Evolutionary conservation across 1,140 invertebrate species (phyloP), one percentile per base, ranked within the genome.

Genomic region (Maconellicoccus hirsutus): DNA sequence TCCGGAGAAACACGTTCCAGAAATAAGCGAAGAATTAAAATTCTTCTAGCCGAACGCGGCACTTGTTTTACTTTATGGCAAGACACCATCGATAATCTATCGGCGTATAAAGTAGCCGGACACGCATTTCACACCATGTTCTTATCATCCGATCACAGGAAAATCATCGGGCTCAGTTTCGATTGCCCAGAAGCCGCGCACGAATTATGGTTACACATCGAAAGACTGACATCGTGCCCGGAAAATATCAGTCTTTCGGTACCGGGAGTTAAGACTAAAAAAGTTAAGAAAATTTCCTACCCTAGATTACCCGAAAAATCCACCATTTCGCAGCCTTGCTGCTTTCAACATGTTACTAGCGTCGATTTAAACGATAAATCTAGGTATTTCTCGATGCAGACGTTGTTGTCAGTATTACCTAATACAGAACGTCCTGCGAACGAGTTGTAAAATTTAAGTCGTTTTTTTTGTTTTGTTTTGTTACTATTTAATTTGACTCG

Each of bases 31-130:
- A 84, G 85, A 26, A 86, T 94, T 4, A 86, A 89, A 72, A 85
- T 94, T 23, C 82, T 91, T 1, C 77, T 94, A 19, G 90, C 91
- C 0, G 92, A 94, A 79, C 83, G 89, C 66, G 91, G 91, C 1
- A 90, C 90, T 1, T 90, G 90, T 63, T 93, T 94, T 78, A 86
- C 87, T 26, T 79, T 94, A n/a, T 94, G 91, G 91, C 83, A 83
- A 70, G 91, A 94, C 78, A 86, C 86, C n/a, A 89, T 94, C 73
- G 90, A 87, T 75, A 86, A 87, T 74, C 76, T 86, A n/a, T 84
- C 85, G 0, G 82, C 84, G 63, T 87, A 87, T 79, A 84, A 84
- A 76, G 83, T 79, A 70, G 73, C 70, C 59, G 84, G 86, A 0
- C 81, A 82, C 16, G 86, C 86, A 23, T 93, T 92, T 74, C 91